A percentile compares a stretch with the other conserved stretches of the same genome.
phyloP scores from a whole-genome alignment of 2,888 invertebrate genomes.

The Choreutis nemorana region DNA sequence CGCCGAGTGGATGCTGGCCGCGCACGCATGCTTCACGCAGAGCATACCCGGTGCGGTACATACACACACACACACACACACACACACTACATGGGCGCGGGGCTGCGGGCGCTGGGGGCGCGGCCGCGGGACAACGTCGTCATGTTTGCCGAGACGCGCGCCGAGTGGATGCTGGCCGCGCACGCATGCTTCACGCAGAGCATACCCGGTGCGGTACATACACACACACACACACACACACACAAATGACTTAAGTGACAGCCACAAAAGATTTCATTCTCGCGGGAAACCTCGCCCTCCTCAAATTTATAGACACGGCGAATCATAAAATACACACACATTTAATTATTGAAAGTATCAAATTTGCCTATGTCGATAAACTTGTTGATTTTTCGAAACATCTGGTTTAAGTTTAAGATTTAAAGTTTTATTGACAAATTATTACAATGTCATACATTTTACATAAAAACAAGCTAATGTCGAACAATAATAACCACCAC shows the following conservation, averaged over 20 bases:
- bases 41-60: constrained; percentile 76
- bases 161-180: constrained; percentile 97
- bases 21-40: constrained; percentile 95
- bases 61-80: background rate
- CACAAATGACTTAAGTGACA: background rate
- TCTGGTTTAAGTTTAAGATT: no score
- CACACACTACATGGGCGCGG: constrained; percentile 45
- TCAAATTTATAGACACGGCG: no score
- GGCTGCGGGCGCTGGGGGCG: constrained; percentile 82
- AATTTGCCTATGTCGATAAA: no score
- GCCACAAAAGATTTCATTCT: no score
- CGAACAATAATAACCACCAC: no score
- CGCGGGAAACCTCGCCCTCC: no score
- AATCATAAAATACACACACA: no score
- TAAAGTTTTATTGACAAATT: no score
- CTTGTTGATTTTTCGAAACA: no score
- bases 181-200: constrained; percentile 96
- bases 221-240: background rate
- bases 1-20: constrained; percentile 93
- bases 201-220: constrained; percentile 71
- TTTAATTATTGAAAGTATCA: no score
- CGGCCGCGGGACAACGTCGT: constrained; percentile 79
- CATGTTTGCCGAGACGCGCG: constrained; percentile 96
- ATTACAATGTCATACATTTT: no score
- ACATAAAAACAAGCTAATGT: no score